Percentiles rank a stretch among this genome's conserved stretches.
Evolutionary conservation across 1,140 invertebrate species (phyloP).

Genomic region (Adoxophyes honmai): DNA sequence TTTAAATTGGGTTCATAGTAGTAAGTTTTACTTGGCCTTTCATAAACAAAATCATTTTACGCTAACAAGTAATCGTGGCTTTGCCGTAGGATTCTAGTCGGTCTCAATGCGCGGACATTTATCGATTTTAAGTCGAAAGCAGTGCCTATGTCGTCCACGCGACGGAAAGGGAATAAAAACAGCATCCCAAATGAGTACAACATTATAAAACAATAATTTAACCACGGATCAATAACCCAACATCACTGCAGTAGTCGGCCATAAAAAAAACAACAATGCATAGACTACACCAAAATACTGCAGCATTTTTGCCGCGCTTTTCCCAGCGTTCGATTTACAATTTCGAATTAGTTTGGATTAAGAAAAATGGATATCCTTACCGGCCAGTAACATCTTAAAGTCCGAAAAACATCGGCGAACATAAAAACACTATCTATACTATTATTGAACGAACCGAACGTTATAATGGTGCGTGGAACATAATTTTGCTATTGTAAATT

Average conservation of each 20-base stretch:
- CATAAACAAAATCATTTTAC: not conserved
- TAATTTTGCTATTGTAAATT: constrained; percentile 24
- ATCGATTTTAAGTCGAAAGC: constrained; percentile 9
- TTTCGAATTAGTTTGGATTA: constrained; percentile 9
- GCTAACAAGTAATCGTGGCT: not conserved
- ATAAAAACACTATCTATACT: constrained; percentile 25
- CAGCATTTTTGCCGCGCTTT: constrained; percentile 10
- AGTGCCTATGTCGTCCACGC: not conserved
- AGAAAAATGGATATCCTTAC: constrained; percentile 23
- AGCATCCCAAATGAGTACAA: not conserved
- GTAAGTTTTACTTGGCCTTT: too few species aligned
- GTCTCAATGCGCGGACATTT: constrained; percentile 1
- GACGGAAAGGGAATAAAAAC: not conserved
- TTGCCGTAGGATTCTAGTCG: not conserved
- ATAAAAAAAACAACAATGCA: not conserved
- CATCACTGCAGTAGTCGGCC: not conserved
- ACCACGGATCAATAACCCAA: not conserved
- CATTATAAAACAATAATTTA: not conserved
- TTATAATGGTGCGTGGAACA: constrained; percentile 31
- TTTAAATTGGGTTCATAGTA: too few species aligned
- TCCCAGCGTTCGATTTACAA: not conserved
- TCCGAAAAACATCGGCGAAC: constrained; percentile 16
- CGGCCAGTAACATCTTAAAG: constrained; percentile 27
- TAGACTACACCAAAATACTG: not conserved
- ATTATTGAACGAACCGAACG: constrained; percentile 20